These are phyloP conservation scores for Ammodytes marinus DNA, from an alignment of 2,113 vertebrate genomes.

Conservation along the genomic window DNA sequence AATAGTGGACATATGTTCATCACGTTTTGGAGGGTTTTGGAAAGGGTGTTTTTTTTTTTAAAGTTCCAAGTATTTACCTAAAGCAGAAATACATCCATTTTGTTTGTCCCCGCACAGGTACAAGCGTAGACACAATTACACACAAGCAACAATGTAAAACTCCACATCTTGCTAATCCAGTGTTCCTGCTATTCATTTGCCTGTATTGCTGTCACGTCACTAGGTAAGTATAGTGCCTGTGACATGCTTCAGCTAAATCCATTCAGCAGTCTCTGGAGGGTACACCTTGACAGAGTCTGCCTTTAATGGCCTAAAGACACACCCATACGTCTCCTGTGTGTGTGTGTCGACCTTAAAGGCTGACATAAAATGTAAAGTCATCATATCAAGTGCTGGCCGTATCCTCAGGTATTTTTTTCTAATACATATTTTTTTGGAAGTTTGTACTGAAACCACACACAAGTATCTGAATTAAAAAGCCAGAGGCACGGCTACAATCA, in stretches of 20 bases:
- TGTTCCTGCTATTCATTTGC: conserved; percentile 15
- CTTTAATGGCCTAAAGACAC: conserved; percentile 40
- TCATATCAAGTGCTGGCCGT: conserved; percentile 31
- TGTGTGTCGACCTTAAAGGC: conserved; percentile 35
- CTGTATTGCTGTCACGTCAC: conserved; percentile 47
- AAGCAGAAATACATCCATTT: conserved; percentile 5
- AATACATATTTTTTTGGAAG: background rate
- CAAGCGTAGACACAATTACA: conserved; percentile 20
- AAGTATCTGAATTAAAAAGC: conserved; percentile 5
- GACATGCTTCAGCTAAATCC: conserved; percentile 33
- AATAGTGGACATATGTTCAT: background rate
- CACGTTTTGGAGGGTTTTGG: background rate
- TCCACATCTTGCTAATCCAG: conserved; percentile 24
- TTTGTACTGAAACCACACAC: background rate
- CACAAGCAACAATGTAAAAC: conserved; percentile 5
- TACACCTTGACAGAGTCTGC: conserved; percentile 43
- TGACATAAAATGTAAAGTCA: conserved; percentile 43
- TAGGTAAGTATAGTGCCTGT: conserved; percentile 46
- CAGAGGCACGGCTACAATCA: background rate
- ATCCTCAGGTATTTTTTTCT: conserved; percentile 3
- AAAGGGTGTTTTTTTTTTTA: conserved; percentile 7
- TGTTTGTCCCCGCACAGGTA: background rate
- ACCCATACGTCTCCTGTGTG: conserved; percentile 31
- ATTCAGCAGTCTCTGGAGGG: conserved; percentile 28
- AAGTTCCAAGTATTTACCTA: conserved; percentile 13